A percentile compares a stretch with the other conserved stretches of the same genome.
phyloP scores from a whole-genome alignment of 1,140 invertebrate genomes.

The Phenacoccus solenopsis region DNA sequence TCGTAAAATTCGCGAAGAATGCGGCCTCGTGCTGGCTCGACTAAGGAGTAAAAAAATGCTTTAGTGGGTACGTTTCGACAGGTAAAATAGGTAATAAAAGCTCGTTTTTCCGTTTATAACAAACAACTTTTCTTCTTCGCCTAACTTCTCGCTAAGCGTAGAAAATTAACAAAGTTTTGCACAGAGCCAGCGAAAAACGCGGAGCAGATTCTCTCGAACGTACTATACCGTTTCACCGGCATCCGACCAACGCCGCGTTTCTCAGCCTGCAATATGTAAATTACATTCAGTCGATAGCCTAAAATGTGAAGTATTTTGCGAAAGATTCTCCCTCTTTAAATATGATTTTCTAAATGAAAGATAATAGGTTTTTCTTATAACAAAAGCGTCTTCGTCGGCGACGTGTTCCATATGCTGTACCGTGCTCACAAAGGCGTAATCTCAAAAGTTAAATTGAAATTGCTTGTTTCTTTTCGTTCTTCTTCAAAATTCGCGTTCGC shows the following conservation, averaged over 20 bases:
- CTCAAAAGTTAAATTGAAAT: constrained; percentile 17
- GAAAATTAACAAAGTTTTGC: constrained; percentile 1
- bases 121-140: neutral
- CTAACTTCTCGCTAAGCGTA: neutral
- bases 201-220: too few species aligned
- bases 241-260: neutral
- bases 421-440: neutral
- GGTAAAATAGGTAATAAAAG: constrained; percentile 2
- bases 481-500: neutral
- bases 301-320: neutral
- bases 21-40: neutral
- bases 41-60: neutral
- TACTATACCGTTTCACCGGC: too few species aligned
- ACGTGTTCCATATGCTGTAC: neutral
- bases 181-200: too few species aligned
- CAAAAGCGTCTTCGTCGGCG: neutral
- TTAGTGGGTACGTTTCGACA: neutral
- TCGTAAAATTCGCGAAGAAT: too few species aligned
- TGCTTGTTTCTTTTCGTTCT: constrained; percentile 3
- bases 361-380: constrained; percentile 15
- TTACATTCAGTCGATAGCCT: constrained; percentile 14
- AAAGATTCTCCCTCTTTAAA: constrained; percentile 13
- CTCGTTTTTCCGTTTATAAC: constrained; percentile 1
- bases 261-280: neutral
- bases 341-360: constrained; percentile 17